Percentiles rank a stretch among this genome's conserved stretches.
Evolutionary conservation across 2,888 invertebrate species (phyloP).

Genomic region (Drosophila formosana): DNA sequence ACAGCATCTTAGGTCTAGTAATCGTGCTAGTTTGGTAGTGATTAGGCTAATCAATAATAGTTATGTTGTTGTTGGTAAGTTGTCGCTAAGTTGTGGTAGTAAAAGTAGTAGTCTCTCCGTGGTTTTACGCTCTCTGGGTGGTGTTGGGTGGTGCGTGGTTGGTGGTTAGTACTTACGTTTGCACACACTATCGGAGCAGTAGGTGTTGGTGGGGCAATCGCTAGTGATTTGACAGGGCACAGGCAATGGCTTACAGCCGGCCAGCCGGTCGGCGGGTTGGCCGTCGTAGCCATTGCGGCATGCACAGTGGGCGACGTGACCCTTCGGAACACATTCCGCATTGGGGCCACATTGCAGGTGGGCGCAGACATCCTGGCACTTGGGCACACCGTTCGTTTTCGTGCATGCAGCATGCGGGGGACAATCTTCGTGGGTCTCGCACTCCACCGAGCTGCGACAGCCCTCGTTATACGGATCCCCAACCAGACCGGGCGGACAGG

Average conservation of each 20-base stretch:
- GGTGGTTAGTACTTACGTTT: conserved; percentile 88
- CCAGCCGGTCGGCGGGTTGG: conserved; percentile 88
- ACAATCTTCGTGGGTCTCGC: conserved; percentile 91
- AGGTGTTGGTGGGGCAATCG: conserved; percentile 92
- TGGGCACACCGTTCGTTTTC: conserved; percentile 89
- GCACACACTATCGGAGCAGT: conserved; percentile 92
- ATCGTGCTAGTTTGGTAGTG: conserved; percentile 65
- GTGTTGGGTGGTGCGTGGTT: conserved; percentile 38
- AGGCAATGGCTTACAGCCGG: conserved; percentile 92
- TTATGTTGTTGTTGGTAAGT: conserved; percentile 38
- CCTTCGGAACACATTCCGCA: conserved; percentile 91
- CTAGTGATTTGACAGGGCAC: conserved; percentile 89
- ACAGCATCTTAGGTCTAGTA: conserved; percentile 10
- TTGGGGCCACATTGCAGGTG: conserved; percentile 92
- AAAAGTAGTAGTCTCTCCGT: conserved; percentile 10
- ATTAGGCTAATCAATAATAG: conserved; percentile 42
- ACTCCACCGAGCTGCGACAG: conserved; percentile 93
- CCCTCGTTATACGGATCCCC: conserved; percentile 95
- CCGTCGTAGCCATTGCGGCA: conserved; percentile 93
- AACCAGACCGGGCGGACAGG: conserved; percentile 91
- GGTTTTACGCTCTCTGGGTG: conserved; percentile 43
- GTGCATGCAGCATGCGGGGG: conserved; percentile 92
- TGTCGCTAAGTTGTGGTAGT: conserved; percentile 45
- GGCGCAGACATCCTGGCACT: conserved; percentile 94
- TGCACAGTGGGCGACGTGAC: conserved; percentile 92